Evolutionary conservation across 2,113 vertebrate species (phyloP).

Genomic region (Platichthys flesus): DNA sequence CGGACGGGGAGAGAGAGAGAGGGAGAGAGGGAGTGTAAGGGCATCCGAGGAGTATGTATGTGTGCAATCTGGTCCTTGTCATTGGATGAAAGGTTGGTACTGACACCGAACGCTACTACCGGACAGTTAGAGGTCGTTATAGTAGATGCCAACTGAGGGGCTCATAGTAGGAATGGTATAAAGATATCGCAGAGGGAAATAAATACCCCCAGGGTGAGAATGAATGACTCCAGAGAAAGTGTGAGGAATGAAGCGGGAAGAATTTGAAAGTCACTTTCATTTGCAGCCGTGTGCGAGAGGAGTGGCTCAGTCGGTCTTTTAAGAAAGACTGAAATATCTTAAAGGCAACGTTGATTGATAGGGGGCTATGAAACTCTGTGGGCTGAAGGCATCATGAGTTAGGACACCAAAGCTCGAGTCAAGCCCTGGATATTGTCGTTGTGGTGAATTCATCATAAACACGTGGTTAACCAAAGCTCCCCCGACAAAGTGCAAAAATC

Average conservation of each 20-base stretch:
- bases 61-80: slow-evolving; percentile 38
- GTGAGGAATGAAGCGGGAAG: background rate
- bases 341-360: background rate
- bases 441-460: too few relatives aligned
- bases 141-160: slow-evolving; percentile 57
- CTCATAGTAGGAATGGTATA: slow-evolving; percentile 53
- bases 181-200: slow-evolving; percentile 37
- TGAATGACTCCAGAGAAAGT: slow-evolving; percentile 14
- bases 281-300: background rate
- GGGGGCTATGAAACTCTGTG: background rate
- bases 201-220: slow-evolving; percentile 36
- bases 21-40: slow-evolving; percentile 1
- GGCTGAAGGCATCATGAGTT: background rate
- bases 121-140: slow-evolving; percentile 55
- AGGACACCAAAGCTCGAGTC: too few relatives aligned
- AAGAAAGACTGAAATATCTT: background rate
- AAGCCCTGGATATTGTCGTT: too few relatives aligned
- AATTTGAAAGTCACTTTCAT: background rate
- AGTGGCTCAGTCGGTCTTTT: too few relatives aligned
- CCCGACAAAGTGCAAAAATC: too few relatives aligned
- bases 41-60: background rate
- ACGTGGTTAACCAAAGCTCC: too few relatives aligned
- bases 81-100: slow-evolving; percentile 57
- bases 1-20: background rate
- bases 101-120: slow-evolving; percentile 38